Evolutionary conservation across 1,140 invertebrate species (phyloP), one percentile per base, ranked within the genome.

Genomic region (Hylyphantes graminicola): DNA sequence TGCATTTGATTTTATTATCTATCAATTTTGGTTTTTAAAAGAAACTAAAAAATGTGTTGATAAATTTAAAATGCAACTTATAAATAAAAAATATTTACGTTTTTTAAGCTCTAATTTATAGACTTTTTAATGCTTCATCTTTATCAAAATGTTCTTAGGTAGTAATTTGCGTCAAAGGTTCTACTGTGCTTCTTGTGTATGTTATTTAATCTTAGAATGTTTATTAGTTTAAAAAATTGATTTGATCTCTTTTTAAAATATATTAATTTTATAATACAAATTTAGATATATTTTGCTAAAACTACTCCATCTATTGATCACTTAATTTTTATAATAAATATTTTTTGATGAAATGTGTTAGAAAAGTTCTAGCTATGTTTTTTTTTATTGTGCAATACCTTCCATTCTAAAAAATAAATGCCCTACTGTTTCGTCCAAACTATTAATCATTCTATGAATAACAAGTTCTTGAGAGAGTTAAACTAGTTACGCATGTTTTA

Each of bases 361-460:
- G 55, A 35, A 53, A 53, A 70, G 12, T 53, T 70, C 9, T 70
- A 70, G 21, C 64, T 50, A 57, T 64, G 65, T 79, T 53, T 70
- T 12, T 10, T 80, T 21, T 76, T 19, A 70, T 50, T 81, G 68
- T 81, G 79, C 67, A 81, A 81, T 81, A 81, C 21, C 12, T 73
- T 76, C 64, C 59, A 53, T 70, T 73, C 50, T 73, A 9, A 59
- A 59, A 57, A 6, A 59, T 13, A 59, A 70, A 53, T 81, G 79
- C 79, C 79, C 79, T 81, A 68, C 65, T 81, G 79, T 81, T 81
- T 81, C 79, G 68, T 73, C 79, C 67, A 81, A 21, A 73, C 55
- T 63, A 72, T 59, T 73, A 59, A 81, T 50, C 21, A 70, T 48
- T 35, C 17, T 59, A 68, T 81, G 67, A 73, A 70, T 73, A 63